Evolutionary conservation across 2,888 invertebrate species (phyloP), one percentile per base, ranked within the genome.

Genomic region (Diploptera punctata): DNA sequence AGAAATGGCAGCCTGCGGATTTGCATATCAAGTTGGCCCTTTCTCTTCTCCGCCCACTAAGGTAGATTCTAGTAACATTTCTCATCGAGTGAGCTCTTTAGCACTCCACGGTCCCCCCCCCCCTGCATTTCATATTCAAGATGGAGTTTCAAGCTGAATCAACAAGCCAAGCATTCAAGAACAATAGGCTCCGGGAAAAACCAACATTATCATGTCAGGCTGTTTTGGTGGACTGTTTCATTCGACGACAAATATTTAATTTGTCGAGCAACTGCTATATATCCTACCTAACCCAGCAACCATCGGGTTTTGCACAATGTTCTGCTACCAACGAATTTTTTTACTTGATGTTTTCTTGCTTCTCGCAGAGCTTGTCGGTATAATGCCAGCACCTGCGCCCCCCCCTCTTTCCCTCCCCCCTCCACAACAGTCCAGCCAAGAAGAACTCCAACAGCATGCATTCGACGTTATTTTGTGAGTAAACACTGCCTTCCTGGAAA

Each of bases 91-190:
- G 65, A 65, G 44, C 65, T 47, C 65, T 44, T 62, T 62, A 62
- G 62, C 62, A 43, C 62, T 24, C 62, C 43, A 24, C 62, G 16
- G 44, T 10, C 43, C n/a, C 19, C 31, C 13, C 38, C 47, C 65
- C 44, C 29, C 47, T 47, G 52, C 73, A 73, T 74, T 76, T 76
- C 74, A 74, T 76, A 76, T 76, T 74, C 76, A 76, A 76, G 73
- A 75, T 75, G 75, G 74, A 73, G 75, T 73, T 70, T 65, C 68
- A 71, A 73, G 76, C 74, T 76, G 76, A 76, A 73, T 76, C 73
- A 76, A 75, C 76, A 76, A 70, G 71, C 52, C 73, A 71, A 70
- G 60, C 74, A 29, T 68, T 68, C 70, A 74, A 73, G 74, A 76
- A 76, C 76, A 76, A 76, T 76, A 73, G 73, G 68, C 67, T 33